Conservation (phyloP, 1,140 invertebrate species). For the Pemphigus obesinymphae region DNA sequence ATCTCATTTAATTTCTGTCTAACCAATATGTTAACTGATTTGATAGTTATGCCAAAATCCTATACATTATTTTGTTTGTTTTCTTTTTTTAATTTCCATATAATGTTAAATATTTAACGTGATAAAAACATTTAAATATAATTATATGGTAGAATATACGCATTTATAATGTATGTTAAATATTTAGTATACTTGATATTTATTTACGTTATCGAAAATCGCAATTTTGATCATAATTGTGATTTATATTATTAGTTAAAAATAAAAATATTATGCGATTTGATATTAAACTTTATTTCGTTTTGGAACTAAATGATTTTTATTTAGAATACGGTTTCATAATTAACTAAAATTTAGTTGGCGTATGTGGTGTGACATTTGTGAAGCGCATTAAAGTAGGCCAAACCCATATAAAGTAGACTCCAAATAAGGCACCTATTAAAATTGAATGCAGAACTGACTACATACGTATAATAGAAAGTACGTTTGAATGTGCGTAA, state of each 20-base stretch:
- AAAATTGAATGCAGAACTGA: conserved; percentile 22
- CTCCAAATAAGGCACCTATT: conserved; percentile 22
- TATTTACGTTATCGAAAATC: too few relatives aligned
- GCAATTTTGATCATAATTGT: too few relatives aligned
- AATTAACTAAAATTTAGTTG: not conserved
- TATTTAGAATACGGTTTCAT: not conserved
- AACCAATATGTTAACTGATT: not conserved
- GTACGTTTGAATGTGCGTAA: conserved; percentile 4
- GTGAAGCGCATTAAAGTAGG: conserved; percentile 27
- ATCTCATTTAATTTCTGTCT: not conserved
- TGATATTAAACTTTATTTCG: not conserved
- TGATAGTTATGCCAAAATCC: not conserved
- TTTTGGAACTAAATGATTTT: not conserved
- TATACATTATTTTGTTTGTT: not conserved
- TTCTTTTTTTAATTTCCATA: not conserved
- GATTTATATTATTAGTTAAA: not conserved
- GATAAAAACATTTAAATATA: not conserved
- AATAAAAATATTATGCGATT: not conserved
- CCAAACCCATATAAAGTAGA: conserved; percentile 37
- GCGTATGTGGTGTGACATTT: not conserved
- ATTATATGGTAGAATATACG: not conserved
- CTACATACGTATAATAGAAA: not conserved
- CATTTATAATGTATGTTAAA: not conserved
- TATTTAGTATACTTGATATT: not conserved
- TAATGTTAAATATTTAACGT: not conserved